These are phyloP conservation scores for Epinephelus fuscoguttatus DNA, from an alignment of 2,113 vertebrate species.

Conservation along the genomic window DNA sequence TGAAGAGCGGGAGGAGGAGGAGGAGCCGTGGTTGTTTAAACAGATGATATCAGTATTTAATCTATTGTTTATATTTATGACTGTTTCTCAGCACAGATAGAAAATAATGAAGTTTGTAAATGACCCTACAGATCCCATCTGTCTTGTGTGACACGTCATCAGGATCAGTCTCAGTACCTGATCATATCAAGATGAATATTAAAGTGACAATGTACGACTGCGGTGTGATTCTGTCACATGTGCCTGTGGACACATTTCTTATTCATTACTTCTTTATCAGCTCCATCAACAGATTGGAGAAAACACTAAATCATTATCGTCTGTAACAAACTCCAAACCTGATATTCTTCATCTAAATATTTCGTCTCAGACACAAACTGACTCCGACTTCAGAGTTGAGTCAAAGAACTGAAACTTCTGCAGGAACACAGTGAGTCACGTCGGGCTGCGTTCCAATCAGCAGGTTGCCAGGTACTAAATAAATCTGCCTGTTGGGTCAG, in stretches of 20 bases:
- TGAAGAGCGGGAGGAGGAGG: not conserved
- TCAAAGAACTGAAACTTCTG: not conserved
- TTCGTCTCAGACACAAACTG: not conserved
- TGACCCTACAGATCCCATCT: not conserved
- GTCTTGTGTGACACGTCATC: not conserved
- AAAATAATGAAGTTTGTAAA: not conserved
- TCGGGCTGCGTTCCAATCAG: not conserved
- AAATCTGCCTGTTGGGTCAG: no score
- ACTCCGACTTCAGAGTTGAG: not conserved
- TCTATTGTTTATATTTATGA: not conserved
- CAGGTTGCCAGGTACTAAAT: not conserved
- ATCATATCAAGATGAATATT: slow-evolving; percentile 17
- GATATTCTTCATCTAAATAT: not conserved
- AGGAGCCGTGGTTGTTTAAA: not conserved
- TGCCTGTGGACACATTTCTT: not conserved
- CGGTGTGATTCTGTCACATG: no score
- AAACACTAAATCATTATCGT: not conserved
- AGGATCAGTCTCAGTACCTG: not conserved
- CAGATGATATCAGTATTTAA: not conserved
- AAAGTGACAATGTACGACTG: slow-evolving; percentile 8
- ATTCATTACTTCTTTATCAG: not conserved
- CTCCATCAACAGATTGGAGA: not conserved
- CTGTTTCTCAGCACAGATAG: not conserved
- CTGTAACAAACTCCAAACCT: not conserved
- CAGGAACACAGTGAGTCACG: no score